Conservation (phyloP, 2,113 vertebrate genomes). For the Agapornis roseicollis region DNA sequence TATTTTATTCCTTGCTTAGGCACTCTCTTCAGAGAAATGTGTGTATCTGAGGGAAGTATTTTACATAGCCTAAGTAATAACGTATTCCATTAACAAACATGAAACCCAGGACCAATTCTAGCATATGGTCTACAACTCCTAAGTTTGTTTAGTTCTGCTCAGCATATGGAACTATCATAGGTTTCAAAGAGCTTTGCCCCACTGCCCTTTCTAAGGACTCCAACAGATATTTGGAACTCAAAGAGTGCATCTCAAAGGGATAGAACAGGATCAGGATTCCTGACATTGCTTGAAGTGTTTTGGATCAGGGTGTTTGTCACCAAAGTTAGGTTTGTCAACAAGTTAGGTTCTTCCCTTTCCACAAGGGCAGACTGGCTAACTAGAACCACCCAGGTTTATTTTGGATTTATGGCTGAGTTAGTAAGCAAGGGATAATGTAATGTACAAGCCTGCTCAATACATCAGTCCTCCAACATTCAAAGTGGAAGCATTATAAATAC, state of each 20-base stretch:
- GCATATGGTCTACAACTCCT: neutral
- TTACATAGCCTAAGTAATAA: neutral
- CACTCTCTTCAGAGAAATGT: neutral
- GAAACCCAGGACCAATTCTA: neutral
- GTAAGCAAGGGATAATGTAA: neutral
- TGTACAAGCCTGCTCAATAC: neutral
- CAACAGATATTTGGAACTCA: neutral
- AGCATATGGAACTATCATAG: neutral
- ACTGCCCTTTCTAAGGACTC: neutral
- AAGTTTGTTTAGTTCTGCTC: neutral
- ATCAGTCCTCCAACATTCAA: neutral
- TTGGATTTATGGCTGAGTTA: neutral
- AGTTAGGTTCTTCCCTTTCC: neutral
- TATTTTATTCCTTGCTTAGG: neutral
- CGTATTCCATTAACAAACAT: neutral
- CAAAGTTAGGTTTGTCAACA: neutral
- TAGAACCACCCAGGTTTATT: neutral
- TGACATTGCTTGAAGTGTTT: neutral
- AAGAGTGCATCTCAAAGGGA: neutral
- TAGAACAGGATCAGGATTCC: neutral
- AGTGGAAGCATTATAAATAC: neutral
- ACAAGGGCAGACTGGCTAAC: neutral
- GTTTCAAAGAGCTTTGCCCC: neutral
- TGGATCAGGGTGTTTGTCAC: neutral
- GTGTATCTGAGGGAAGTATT: neutral